A percentile compares a stretch with the other conserved stretches of the same genome.
Conservation (phyloP, 2,888 invertebrate genomes). For the Andrena praecox region DNA sequence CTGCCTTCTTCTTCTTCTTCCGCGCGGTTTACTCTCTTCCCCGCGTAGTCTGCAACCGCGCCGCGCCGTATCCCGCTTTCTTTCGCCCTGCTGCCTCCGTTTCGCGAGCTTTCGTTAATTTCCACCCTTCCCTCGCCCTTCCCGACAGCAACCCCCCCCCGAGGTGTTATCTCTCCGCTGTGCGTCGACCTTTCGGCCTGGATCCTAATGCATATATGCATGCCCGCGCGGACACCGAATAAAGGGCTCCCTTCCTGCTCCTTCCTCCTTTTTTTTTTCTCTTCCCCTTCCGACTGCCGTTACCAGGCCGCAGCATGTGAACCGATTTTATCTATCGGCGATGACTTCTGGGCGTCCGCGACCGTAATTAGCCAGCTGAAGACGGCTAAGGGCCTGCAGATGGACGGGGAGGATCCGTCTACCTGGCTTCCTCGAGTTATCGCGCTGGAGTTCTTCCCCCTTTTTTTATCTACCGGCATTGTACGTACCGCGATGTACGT, state of each 20-base stretch:
- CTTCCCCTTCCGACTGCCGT: conserved; percentile 18
- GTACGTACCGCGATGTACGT: too few relatives aligned
- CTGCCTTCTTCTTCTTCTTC: conserved; percentile 29
- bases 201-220: conserved; percentile 56
- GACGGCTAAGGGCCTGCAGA: conserved; percentile 9
- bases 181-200: conserved; percentile 54
- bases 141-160: neutral
- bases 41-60: neutral
- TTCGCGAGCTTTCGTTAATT: conserved; percentile 49
- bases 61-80: neutral
- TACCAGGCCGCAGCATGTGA: conserved; percentile 33
- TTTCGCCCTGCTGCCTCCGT: neutral
- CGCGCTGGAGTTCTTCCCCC: neutral
- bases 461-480: neutral
- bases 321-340: conserved; percentile 51
- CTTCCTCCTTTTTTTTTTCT: neutral
- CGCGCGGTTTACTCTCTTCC: neutral
- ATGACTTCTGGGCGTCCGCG: conserved; percentile 36
- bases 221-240: conserved; percentile 33
- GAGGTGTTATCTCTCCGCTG: conserved; percentile 46
- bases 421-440: neutral
- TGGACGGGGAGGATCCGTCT: neutral
- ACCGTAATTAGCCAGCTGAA: conserved; percentile 38
- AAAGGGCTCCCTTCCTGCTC: conserved; percentile 25
- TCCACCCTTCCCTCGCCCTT: conserved; percentile 21